Evolutionary conservation across 2,888 invertebrate species (phyloP).

Genomic region (Himalopsyche kuldschensis): DNA sequence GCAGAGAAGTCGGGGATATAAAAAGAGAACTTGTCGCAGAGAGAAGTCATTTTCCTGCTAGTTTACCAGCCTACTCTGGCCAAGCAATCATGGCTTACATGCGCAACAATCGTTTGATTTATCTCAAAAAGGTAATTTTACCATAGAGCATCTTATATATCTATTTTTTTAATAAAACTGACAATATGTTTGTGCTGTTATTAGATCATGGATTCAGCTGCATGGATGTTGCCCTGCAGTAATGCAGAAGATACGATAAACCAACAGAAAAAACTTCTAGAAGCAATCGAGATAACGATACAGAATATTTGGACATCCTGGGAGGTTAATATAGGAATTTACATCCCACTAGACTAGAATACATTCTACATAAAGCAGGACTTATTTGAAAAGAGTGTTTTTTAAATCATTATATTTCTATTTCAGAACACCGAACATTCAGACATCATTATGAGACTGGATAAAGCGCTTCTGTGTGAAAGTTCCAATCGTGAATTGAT

Average conservation of each 20-base stretch:
- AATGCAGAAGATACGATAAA: slow-evolving; percentile 71
- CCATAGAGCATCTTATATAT: too few species aligned
- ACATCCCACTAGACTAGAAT: neutral
- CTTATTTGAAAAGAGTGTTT: neutral
- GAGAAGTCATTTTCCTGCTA: slow-evolving; percentile 63
- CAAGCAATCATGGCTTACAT: slow-evolving; percentile 68
- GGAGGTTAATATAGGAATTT: slow-evolving; percentile 47
- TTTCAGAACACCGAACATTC: slow-evolving; percentile 61
- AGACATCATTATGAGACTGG: slow-evolving; percentile 59
- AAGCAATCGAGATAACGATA: slow-evolving; percentile 60
- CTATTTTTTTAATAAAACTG: neutral
- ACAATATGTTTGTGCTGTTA: neutral
- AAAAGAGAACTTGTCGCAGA: slow-evolving; percentile 70
- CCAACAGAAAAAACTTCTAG: slow-evolving; percentile 66
- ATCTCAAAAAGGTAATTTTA: slow-evolving; percentile 59
- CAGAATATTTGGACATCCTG: slow-evolving; percentile 55
- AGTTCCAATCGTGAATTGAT: slow-evolving; percentile 65
- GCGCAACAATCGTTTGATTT: slow-evolving; percentile 66
- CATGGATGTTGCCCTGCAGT: slow-evolving; percentile 77
- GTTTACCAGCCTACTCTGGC: slow-evolving; percentile 73
- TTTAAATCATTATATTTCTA: slow-evolving; percentile 11
- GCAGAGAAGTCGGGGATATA: slow-evolving; percentile 71
- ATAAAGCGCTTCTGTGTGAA: slow-evolving; percentile 73
- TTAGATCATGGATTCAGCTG: slow-evolving; percentile 59
- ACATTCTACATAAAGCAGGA: neutral